These are phyloP conservation scores for Orthosia gothica DNA, from an alignment of 2,888 invertebrate genomes.

Conservation along the genomic window DNA sequence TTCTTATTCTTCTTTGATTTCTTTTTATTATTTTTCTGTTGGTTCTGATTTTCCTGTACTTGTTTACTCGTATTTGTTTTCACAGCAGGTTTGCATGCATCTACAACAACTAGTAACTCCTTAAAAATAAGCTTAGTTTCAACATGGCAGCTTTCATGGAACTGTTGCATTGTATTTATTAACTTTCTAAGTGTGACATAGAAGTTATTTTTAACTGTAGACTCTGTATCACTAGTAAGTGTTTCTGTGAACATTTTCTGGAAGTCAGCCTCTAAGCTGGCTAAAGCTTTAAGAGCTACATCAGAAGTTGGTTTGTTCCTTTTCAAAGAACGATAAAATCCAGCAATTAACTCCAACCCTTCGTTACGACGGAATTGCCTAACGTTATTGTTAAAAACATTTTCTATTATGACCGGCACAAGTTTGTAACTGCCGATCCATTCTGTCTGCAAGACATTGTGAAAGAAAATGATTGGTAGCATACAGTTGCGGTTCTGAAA, in stretches of 20 bases:
- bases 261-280: slow-evolving; percentile 88
- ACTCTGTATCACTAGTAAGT: slow-evolving; percentile 82
- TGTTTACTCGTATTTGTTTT: slow-evolving; percentile 74
- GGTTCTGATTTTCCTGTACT: slow-evolving; percentile 63
- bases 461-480: slow-evolving; percentile 93
- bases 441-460: slow-evolving; percentile 92
- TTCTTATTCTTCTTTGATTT: slow-evolving; percentile 80
- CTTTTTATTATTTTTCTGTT: slow-evolving; percentile 68
- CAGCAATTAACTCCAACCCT: slow-evolving; percentile 92
- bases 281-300: slow-evolving; percentile 78
- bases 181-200: slow-evolving; percentile 90
- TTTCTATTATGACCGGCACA: slow-evolving; percentile 91
- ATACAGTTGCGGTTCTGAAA: slow-evolving; percentile 93
- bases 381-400: slow-evolving; percentile 91
- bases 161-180: slow-evolving; percentile 88
- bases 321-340: slow-evolving; percentile 92
- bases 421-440: slow-evolving; percentile 93
- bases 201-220: slow-evolving; percentile 91
- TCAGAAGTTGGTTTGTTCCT: slow-evolving; percentile 82
- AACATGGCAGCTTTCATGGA: slow-evolving; percentile 84
- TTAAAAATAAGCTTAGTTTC: slow-evolving; percentile 81
- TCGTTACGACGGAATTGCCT: slow-evolving; percentile 93
- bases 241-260: slow-evolving; percentile 82
- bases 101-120: slow-evolving; percentile 74
- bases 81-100: slow-evolving; percentile 76